Conservation (phyloP, 2,888 invertebrate genomes). For the Hydrotaea cyrtoneurina region DNA sequence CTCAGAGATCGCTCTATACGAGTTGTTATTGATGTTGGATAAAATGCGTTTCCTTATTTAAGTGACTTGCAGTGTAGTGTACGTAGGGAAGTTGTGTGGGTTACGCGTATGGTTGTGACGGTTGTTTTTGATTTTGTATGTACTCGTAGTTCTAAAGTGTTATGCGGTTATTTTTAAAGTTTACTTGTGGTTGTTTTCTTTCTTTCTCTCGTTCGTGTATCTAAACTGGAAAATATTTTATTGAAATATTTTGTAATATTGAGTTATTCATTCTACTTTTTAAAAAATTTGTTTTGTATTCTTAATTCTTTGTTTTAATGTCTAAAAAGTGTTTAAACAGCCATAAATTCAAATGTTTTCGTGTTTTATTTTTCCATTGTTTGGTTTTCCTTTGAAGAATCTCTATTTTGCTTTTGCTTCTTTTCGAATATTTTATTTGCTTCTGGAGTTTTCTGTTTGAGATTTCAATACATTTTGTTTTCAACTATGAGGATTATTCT, state of each 20-base stretch:
- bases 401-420: conserved; percentile 35
- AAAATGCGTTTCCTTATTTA: background rate
- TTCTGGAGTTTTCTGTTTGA: conserved; percentile 41
- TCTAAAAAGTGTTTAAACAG: conserved; percentile 73
- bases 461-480: background rate
- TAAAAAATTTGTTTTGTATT: conserved; percentile 42
- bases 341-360: conserved; percentile 78
- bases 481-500: conserved; percentile 24
- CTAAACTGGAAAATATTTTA: conserved; percentile 29
- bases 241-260: conserved; percentile 58
- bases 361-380: conserved; percentile 47
- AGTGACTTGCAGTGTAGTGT: background rate
- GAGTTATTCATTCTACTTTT: conserved; percentile 53
- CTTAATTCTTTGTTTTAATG: conserved; percentile 70
- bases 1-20: no score
- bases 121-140: no score
- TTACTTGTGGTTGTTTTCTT: background rate
- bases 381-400: conserved; percentile 24
- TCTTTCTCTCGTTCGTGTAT: background rate
- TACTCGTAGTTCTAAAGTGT: no score
- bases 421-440: conserved; percentile 55
- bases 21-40: no score
- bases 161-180: background rate
- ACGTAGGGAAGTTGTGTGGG: no score
- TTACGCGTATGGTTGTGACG: background rate